Evolutionary conservation across 2,888 invertebrate genomes (phyloP).

Genomic region (Plebejus argus): DNA sequence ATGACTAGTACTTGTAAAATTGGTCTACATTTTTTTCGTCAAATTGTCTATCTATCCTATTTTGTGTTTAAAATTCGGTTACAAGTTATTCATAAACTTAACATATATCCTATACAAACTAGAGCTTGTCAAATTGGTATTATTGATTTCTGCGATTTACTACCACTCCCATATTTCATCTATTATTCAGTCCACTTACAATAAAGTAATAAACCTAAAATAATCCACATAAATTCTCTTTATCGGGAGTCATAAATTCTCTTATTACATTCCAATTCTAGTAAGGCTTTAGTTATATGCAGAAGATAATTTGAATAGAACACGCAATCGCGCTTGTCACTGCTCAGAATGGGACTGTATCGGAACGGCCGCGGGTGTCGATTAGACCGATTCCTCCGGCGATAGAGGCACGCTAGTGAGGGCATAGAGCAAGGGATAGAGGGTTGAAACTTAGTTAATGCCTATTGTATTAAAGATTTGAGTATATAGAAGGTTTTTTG

Average conservation of each 20-base stretch:
- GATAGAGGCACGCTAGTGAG: conserved; percentile 53
- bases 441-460: not conserved
- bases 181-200: not conserved
- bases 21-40: too few species aligned
- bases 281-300: conserved; percentile 45
- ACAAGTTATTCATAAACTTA: not conserved
- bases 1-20: too few species aligned
- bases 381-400: conserved; percentile 59
- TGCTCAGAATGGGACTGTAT: conserved; percentile 52
- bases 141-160: not conserved
- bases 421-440: not conserved
- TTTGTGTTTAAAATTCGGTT: too few species aligned
- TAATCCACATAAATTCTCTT: conserved; percentile 8
- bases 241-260: conserved; percentile 26
- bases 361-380: conserved; percentile 69
- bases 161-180: not conserved
- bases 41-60: too few species aligned
- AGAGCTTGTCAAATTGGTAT: not conserved
- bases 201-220: conserved; percentile 14
- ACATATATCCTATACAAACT: not conserved
- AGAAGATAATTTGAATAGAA: conserved; percentile 67
- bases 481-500: too few species aligned
- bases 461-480: not conserved
- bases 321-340: conserved; percentile 64
- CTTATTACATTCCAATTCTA: conserved; percentile 37